Base-by-base conservation (phyloP, 1,140 invertebrate species). In the Onthophagus taurus region DNA sequence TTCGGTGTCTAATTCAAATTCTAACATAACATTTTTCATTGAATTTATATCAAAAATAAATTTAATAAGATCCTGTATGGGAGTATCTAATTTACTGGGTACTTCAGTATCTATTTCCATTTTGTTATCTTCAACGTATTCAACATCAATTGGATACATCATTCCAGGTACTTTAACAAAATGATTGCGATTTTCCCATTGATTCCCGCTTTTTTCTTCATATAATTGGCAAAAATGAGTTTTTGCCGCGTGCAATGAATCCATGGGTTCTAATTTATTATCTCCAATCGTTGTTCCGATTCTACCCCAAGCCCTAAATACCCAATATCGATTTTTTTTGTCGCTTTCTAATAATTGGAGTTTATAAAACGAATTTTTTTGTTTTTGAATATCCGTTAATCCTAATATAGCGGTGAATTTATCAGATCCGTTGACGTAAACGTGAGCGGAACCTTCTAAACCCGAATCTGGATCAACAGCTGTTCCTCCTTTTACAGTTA, bases 341-440 rank as follows among this genome's bases (percentile, higher is more conserved):
- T 97, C 89, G 11, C 76, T 61, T 62, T 94, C 77, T 9, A 98
- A 66, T 23, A 97, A 63, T 66, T 98, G 95, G 20, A 98, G 49
- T 65, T 97, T 97, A 64, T 99, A 98, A 65, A 75, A 99, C 4
- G 89, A 93, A 65, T 99, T 99, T 55, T 85, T 90, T 36, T 86
- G 83, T 7, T 69, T 74, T 45, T 84, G 78, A 24, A 97, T 77
- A 63, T 97, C 89, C 2, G 91, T 91, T 49, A 83, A 65, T 14
- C 85, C 83, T 4, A 97, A 75, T 1, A 91, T 83, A 35, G 73
- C 78, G 23, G 76, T 87, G 60, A 81, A 95, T 50, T 85, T 82
- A 19, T 76, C 68, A 9, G 74, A 62, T 0, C 57, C 59, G 47
- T 67, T 54, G 47, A 75, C 67, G 59, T 87, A 84, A 6, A 97